phyloP scores from a whole-genome alignment of 2,888 invertebrate species.

The Eurytoma adleriae region DNA sequence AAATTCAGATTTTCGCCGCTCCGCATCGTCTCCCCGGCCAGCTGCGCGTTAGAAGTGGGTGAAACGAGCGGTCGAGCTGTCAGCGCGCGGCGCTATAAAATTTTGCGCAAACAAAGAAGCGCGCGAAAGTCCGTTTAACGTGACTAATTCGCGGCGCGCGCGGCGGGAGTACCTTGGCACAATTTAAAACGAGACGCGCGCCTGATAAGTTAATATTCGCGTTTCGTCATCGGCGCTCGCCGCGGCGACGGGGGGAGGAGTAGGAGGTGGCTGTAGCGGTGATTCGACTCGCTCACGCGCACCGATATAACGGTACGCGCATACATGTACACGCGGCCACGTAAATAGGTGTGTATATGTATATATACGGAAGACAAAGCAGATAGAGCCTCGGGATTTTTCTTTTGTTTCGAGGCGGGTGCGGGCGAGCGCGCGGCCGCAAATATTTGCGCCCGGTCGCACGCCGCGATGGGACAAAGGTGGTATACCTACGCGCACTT shows the following conservation, averaged over 20 bases:
- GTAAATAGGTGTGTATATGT: too few species aligned
- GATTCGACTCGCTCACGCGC: too few species aligned
- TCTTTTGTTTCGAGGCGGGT: slow-evolving; percentile 48
- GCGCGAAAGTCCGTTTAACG: background rate
- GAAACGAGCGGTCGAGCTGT: too few species aligned
- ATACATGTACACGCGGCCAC: too few species aligned
- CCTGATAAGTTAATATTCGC: slow-evolving; percentile 18
- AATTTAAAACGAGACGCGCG: background rate
- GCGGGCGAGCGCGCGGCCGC: slow-evolving; percentile 3
- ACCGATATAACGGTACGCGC: too few species aligned
- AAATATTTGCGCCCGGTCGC: slow-evolving; percentile 40
- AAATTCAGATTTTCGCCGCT: slow-evolving; percentile 15
- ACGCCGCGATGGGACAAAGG: background rate
- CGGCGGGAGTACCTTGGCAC: slow-evolving; percentile 25
- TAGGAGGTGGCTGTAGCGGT: too few species aligned
- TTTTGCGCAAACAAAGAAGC: too few species aligned
- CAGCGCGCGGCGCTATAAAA: too few species aligned
- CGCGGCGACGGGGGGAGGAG: background rate
- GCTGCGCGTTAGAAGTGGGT: too few species aligned
- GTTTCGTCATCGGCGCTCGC: slow-evolving; percentile 28
- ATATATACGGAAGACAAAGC: slow-evolving; percentile 16
- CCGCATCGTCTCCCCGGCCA: background rate
- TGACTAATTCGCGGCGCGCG: background rate
- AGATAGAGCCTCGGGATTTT: slow-evolving; percentile 20
- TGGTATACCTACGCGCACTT: slow-evolving; percentile 6